Base-by-base conservation (phyloP, 2,888 invertebrate species). In the Athetis lepigone region DNA sequence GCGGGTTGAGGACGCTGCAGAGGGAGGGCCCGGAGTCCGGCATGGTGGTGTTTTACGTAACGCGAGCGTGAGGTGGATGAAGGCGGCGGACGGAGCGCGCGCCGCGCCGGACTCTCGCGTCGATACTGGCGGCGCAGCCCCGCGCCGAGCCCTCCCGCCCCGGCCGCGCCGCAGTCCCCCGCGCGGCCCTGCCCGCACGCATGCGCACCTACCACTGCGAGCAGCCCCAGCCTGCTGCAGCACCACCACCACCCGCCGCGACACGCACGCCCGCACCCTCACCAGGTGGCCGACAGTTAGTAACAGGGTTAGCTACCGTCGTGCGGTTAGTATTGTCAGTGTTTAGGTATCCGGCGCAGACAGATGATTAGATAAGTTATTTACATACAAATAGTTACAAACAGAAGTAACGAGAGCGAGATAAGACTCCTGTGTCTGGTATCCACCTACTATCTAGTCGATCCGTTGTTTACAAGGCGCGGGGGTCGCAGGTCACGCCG, bases 81-180 rank as follows among this genome's bases (percentile, higher is more conserved):
- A 84, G 86, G 90, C 90, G 91, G 91, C 92, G 85, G 85, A 89
- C 85, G 85, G 88, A 89, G 91, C 92, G 92, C 95, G 90, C 93
- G 91, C 91, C 93, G 94, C 95, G 94, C 91, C 94, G 92, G 94
- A 93, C 93, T 91, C 90, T 93, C 93, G 94, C 94, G 95, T 95
- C 95, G 93, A 94, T 94, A 94, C 93, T 92, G 91, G 85, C 88
- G 81, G 86, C 88, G 89, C 91, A 85, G 89, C 89, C 86, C 88
- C 86, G 86, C 86, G 78, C 88, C 79, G 82, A 76, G 80, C 85
- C 81, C 79, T 79, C 79, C 85, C 57, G 75, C 79, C 74, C 74
- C 71, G 60, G 76, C 64, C 79, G 62, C 80, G 77, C 69, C 83
- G 55, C 81, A 70, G 58, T 72, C 69, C 73, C 64, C 70, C 70